Base-by-base conservation (phyloP, 1,140 invertebrate species). In the Drosophila mayri region DNA sequence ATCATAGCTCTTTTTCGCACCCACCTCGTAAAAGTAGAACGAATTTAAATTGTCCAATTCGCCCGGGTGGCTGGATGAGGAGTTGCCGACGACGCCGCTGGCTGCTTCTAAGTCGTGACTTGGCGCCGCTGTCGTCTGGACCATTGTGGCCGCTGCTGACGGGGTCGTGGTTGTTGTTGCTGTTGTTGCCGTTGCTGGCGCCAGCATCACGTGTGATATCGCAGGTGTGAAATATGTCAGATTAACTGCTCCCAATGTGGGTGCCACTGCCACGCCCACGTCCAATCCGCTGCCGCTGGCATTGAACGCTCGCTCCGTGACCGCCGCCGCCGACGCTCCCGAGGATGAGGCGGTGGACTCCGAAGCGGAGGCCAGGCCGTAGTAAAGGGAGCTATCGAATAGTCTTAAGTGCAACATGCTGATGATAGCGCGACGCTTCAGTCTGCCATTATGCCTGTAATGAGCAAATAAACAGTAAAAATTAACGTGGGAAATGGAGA, bases 1-100 rank as follows among this genome's bases (percentile, higher is more conserved):
- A 49, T 49, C 25, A 61, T 40, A 32, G 25, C 11, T 67, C 12
- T 46, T 38, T 57, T n/a, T 59, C 22, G 0, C 32, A 83, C 84
- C 35, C 68, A 91, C 88, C 88, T 91, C 84, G 62, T 90, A 91
- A 71, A 91, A 91, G 74, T 88, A 91, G 66, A 91, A 91, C 30
- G 90, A 91, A 76, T 91, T 91, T 47, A 91, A 71, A 72, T 91
- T 88, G 67, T 91, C 88, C 61, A 87, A 43, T 50, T 88, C 85
- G 41, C 60, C 77, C 14, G 72, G 59, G 70, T 84, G 66, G 7
- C 58, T 58, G 35, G 55, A 57, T 20, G 77, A 67, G 22, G 73
- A 52, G 49, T 84, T 87, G 62, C 58, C 54, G 43, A 58, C 35
- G 35, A 44, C 28, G 65, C 55, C 28, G 60, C 49, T 35, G 63